Evolutionary conservation across 1,140 invertebrate species (phyloP).

Genomic region (Cotesia glomerata): DNA sequence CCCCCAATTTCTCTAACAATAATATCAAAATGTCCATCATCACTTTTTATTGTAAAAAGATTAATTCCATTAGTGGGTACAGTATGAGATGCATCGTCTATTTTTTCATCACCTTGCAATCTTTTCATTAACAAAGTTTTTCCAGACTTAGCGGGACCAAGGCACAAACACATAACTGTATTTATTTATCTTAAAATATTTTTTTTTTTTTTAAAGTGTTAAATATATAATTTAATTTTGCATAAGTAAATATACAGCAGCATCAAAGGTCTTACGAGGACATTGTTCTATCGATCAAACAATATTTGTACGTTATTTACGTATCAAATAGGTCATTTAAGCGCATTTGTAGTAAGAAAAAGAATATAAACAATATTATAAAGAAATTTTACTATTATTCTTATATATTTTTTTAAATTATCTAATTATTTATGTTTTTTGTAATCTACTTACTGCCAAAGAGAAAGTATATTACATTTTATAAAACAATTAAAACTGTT

Average conservation of each 20-base stretch:
- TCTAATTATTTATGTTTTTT: too few relatives aligned
- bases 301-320: neutral
- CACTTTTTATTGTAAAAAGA: slow-evolving; percentile 69
- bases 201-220: neutral
- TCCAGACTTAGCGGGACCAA: slow-evolving; percentile 78
- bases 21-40: slow-evolving; percentile 57
- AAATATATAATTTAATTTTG: neutral
- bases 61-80: slow-evolving; percentile 81
- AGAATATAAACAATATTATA: neutral
- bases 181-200: neutral
- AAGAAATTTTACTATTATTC: too few relatives aligned
- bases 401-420: too few relatives aligned
- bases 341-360: neutral
- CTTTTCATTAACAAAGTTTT: slow-evolving; percentile 81
- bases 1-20: slow-evolving; percentile 76
- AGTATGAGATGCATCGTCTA: slow-evolving; percentile 75
- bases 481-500: too few relatives aligned
- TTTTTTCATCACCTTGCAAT: slow-evolving; percentile 70
- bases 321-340: neutral
- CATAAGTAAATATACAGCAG: neutral
- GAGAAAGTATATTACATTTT: too few relatives aligned
- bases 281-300: neutral
- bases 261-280: neutral
- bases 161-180: slow-evolving; percentile 67
- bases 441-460: too few relatives aligned